A percentile compares a stretch with the other conserved stretches of the same genome.
Evolutionary conservation across 2,888 invertebrate genomes (phyloP).

Genomic region (Epinotia bilunana): DNA sequence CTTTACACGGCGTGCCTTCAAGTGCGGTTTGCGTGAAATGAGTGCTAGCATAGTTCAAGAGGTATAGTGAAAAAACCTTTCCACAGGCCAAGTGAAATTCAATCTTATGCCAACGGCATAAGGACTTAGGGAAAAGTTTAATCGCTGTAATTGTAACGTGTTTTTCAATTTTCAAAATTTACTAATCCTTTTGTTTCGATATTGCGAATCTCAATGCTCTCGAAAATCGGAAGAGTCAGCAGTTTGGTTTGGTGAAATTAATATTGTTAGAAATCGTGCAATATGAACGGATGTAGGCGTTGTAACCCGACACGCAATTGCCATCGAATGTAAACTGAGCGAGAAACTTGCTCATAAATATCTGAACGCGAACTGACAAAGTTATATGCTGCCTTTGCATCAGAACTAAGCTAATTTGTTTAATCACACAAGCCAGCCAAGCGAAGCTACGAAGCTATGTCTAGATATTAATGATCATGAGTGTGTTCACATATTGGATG

Average conservation of each 20-base stretch:
- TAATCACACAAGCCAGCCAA: too few relatives aligned
- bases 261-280: conserved; percentile 40
- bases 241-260: conserved; percentile 34
- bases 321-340: conserved; percentile 11
- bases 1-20: conserved; percentile 39
- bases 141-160: conserved; percentile 2
- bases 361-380: background rate
- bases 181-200: conserved; percentile 29
- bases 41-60: conserved; percentile 47
- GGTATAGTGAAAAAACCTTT: background rate
- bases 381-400: too few relatives aligned
- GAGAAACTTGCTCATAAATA: background rate
- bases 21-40: conserved; percentile 47
- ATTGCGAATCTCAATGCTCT: conserved; percentile 45
- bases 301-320: conserved; percentile 4
- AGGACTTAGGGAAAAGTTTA: background rate
- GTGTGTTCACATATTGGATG: conserved; percentile 1
- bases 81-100: background rate
- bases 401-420: too few relatives aligned
- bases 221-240: background rate
- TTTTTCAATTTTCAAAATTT: conserved; percentile 32
- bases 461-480: background rate
- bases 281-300: conserved; percentile 34
- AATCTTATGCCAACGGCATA: background rate
- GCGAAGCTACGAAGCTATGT: background rate